Base-by-base conservation (phyloP, 2,888 invertebrate genomes). In the Sturmia bella region DNA sequence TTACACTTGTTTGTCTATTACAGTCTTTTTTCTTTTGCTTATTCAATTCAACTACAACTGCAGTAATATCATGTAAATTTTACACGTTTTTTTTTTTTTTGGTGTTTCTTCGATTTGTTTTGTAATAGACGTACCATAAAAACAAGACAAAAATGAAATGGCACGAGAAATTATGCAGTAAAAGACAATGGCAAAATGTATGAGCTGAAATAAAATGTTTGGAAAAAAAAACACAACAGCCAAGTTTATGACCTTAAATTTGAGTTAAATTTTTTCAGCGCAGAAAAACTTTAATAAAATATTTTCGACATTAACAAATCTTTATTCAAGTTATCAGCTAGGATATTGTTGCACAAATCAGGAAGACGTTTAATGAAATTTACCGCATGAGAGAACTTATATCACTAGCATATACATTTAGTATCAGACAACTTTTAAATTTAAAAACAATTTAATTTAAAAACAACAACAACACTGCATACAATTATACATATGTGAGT, bases 1-100 rank as follows among this genome's bases (percentile, higher is more conserved):
- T 15, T 17, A 12, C 43, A 56, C 45, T 56, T 56, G 15, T 19
- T 73, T 73, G 70, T 39, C 66, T 79, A 48, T 73, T 57, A 39
- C 73, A 15, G 57, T 19, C 9, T n/a, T 54, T 43, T 61, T 32
- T 57, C 54, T 43, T 63, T 57, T 19, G 19, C 61, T 57, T 37
- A 12, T 43, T 41, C 19, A 57, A 41, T 66, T 75, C 57, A 27
- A 43, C 50, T 68, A 52, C 78, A 69, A 78, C 78, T 82, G 78
- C 78, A 82, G 82, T 82, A 78, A 82, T 82, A 82, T 74, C 78
- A 82, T 82, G 78, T 70, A 82, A 77, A 78, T 82, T 82, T 80
- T 56, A 12, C 27, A 32, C 32, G 32, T 32, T 45, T 11, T 45
- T 45, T 17, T 45, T 17, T 9, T 56, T n/a, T n/a, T n/a, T n/a